These are phyloP conservation scores for Sphenopsis melanotis DNA, from an alignment of 2,797 vertebrate species.

Conservation along the genomic window DNA sequence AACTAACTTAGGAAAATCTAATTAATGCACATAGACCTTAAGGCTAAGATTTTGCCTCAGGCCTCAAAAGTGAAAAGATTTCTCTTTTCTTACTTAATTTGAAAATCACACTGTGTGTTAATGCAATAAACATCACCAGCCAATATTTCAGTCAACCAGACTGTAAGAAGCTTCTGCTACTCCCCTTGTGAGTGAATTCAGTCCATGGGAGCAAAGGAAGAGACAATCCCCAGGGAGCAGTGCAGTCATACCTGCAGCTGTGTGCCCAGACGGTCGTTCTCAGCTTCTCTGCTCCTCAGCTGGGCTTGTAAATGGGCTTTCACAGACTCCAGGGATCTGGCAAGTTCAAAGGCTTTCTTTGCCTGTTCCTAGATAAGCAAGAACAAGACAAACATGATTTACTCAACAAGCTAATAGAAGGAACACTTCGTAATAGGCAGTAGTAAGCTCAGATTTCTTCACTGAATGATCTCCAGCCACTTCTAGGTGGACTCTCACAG, in stretches of 20 bases:
- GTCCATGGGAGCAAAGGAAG: background rate
- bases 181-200: background rate
- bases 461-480: background rate
- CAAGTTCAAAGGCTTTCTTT: slow-evolving; percentile 79
- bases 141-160: background rate
- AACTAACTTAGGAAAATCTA: background rate
- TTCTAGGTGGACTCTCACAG: background rate
- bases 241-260: slow-evolving; percentile 82
- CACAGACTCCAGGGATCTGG: slow-evolving; percentile 84
- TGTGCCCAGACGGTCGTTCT: slow-evolving; percentile 83
- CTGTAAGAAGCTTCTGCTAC: background rate
- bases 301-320: slow-evolving; percentile 86
- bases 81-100: background rate
- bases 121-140: background rate
- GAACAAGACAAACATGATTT: background rate
- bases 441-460: background rate
- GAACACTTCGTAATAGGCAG: background rate
- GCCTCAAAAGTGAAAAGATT: background rate
- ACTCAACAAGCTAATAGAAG: background rate
- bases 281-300: slow-evolving; percentile 85
- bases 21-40: background rate
- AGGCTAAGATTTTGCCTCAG: background rate
- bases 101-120: background rate
- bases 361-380: slow-evolving; percentile 77
- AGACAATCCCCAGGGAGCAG: background rate